A percentile compares a stretch with the other conserved stretches of the same genome.
Evolutionary conservation across 2,888 invertebrate species (phyloP).

Genomic region (Leptinotarsa haldemani): DNA sequence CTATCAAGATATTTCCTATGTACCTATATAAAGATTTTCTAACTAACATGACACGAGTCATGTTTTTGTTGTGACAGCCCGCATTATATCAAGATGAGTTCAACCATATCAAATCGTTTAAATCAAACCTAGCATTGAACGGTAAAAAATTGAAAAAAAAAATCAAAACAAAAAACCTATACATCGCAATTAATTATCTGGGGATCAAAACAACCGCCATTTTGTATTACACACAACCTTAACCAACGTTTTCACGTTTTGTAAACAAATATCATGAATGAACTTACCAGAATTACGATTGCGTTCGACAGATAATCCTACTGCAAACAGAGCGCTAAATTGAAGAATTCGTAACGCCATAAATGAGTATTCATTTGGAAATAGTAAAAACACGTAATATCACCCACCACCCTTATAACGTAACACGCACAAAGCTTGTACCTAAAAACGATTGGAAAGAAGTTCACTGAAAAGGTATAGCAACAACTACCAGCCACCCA

Average conservation of each 20-base stretch:
- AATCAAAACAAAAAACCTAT: constrained; percentile 29
- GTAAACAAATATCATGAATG: constrained; percentile 27
- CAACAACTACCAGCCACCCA: neutral
- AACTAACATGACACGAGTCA: constrained; percentile 23
- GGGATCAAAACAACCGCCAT: constrained; percentile 57
- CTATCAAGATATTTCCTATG: neutral
- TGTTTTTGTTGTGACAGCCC: constrained; percentile 51
- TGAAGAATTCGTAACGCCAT: constrained; percentile 84
- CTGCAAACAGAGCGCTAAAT: constrained; percentile 74
- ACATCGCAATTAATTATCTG: constrained; percentile 32
- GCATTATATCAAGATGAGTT: constrained; percentile 24
- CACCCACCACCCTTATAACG: constrained; percentile 53
- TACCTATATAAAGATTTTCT: neutral
- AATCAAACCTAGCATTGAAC: neutral
- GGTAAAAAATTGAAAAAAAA: constrained; percentile 20
- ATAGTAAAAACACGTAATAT: constrained; percentile 61
- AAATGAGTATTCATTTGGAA: constrained; percentile 77
- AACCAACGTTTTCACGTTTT: constrained; percentile 49
- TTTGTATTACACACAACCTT: constrained; percentile 51
- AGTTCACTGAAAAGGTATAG: constrained; percentile 8
- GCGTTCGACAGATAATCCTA: constrained; percentile 64
- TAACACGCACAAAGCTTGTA: constrained; percentile 63
- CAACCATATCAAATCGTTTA: too few relatives aligned
- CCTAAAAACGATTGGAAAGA: constrained; percentile 10
- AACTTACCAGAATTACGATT: constrained; percentile 45